A percentile compares a stretch with the other conserved stretches of the same genome.
Conservation (phyloP, 2,113 vertebrate species). For the Pongo pygmaeus region DNA sequence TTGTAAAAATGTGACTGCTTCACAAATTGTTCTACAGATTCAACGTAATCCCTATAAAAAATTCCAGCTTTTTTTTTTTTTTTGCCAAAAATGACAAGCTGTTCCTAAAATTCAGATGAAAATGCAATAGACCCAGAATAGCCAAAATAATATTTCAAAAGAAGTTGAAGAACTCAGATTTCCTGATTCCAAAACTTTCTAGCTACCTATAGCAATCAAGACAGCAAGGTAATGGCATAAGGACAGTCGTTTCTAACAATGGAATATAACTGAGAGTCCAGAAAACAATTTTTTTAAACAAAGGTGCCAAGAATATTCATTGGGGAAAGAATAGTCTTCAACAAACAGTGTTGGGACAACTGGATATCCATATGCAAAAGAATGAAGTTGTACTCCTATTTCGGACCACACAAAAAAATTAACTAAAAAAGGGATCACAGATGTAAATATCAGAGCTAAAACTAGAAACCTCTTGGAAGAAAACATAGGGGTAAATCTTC, state of each 20-base stretch:
- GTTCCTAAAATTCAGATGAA: constrained; percentile 2
- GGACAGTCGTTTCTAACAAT: background rate
- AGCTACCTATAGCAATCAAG: background rate
- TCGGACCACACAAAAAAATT: background rate
- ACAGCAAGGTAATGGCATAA: background rate
- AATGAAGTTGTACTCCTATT: background rate
- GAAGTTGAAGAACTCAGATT: background rate
- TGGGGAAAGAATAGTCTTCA: background rate
- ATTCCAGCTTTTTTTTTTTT: background rate
- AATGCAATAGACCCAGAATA: background rate
- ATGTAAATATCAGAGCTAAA: background rate
- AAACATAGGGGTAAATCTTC: background rate
- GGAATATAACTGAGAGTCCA: background rate
- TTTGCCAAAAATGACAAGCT: background rate
- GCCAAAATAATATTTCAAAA: background rate
- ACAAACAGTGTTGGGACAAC: background rate
- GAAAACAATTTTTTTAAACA: background rate
- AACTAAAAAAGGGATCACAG: background rate
- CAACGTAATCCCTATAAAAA: background rate
- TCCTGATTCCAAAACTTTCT: background rate
- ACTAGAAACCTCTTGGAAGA: background rate
- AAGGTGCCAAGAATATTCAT: background rate
- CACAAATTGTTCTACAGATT: background rate
- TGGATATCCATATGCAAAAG: background rate
- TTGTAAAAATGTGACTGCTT: background rate